A percentile compares a stretch with the other conserved stretches of the same genome.
Evolutionary conservation across 2,113 vertebrate species (phyloP).

Genomic region (Butorides virescens): DNA sequence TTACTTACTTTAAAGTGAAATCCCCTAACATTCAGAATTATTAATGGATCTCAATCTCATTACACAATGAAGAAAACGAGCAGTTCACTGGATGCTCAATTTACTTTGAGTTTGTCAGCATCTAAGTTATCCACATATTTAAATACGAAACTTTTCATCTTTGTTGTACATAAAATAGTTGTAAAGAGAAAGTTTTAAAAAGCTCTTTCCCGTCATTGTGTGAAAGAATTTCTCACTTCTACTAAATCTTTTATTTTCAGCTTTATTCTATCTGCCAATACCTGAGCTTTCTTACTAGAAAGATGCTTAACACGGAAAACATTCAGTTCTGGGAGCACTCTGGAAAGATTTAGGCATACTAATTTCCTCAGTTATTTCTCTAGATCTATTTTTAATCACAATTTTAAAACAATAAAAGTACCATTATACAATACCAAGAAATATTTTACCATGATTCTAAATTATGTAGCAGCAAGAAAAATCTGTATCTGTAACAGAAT

Average conservation of each 20-base stretch:
- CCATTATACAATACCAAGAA: background rate
- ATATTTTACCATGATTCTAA: background rate
- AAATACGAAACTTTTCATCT: background rate
- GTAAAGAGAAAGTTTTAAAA: background rate
- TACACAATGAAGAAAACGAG: background rate
- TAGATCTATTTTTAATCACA: background rate
- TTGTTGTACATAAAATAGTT: background rate
- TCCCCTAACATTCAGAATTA: background rate
- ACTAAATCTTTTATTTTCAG: background rate
- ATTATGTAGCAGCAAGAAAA: background rate
- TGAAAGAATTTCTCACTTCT: background rate
- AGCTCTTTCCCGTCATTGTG: background rate
- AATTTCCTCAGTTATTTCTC: conserved; percentile 7
- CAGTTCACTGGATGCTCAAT: background rate
- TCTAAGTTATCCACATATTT: background rate
- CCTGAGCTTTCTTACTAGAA: background rate
- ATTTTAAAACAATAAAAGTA: background rate
- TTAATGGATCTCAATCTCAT: background rate
- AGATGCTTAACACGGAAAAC: background rate
- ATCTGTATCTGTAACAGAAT: background rate
- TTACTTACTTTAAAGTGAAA: background rate
- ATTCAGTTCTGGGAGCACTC: background rate
- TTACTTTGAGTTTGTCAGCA: background rate
- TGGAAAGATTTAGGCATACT: background rate
- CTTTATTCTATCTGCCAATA: background rate